Evolutionary conservation across 37 sponge, comb jelly and placozoan species (phyloP), one percentile per base, ranked within the genome.

Genomic region (Theonella swinhoei): DNA sequence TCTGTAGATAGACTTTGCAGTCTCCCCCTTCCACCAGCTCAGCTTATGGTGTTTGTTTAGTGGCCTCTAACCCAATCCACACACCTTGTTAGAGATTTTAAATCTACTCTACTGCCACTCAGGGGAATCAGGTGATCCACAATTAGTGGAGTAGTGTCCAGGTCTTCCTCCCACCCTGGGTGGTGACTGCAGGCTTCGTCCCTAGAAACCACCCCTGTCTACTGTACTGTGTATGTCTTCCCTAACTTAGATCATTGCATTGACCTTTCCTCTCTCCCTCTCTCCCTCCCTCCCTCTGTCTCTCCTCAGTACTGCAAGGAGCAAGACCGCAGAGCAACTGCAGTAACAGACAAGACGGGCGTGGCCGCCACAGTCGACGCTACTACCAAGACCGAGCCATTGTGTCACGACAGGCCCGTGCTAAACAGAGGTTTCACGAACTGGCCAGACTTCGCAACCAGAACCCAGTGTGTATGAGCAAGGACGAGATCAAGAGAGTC

Each of bases 361-460:
- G 63, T 1, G 39, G 39, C 38, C 66, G 78, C 11, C 77, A 82
- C 41, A 11, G 47, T 22, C 32, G 78, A 4, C 78, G 83, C 24
- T 80, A 91, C 42, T 38, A 82, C 64, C 60, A 61, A 5, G 62
- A 90, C 81, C 69, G 75, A 62, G 42, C 77, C 37, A 61, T 70
- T 33, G 65, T 40, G 58, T 73, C 88, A 14, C 72, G 80, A 64
- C 88, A 87, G 24, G 83, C 88, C 28, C 68, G 89, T 23, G 94
- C 90, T 0, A 93, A 89, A 35, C 87, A 89, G 31, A 75, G 90
- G 47, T 93, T 93, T 80, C 72, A 75, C 5, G 90, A 93, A 74
- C 68, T 93, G 65, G 94, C 94, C 31, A 41, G 83, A 30, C 76
- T 75, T 14, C 68, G 84, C 24, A 80, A 77, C 47, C 89, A 83